Evolutionary conservation across 2,888 invertebrate genomes (phyloP).

Genomic region (Pollenia labialis): DNA sequence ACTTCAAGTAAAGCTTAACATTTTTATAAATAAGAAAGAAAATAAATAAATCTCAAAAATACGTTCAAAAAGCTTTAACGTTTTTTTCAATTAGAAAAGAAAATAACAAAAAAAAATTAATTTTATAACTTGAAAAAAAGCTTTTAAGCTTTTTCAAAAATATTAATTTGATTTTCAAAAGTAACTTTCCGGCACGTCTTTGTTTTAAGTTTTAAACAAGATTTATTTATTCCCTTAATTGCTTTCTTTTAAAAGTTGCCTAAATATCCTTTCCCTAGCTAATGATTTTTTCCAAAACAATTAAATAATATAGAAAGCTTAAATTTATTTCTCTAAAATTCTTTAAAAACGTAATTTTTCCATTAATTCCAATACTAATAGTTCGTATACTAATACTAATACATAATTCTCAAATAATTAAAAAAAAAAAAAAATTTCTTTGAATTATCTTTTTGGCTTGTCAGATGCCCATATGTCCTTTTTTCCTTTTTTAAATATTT

Average conservation of each 20-base stretch:
- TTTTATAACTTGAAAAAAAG: neutral
- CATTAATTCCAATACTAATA: too few species aligned
- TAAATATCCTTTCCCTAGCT: too few species aligned
- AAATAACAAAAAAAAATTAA: neutral
- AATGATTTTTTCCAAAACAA: too few species aligned
- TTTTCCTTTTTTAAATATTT: neutral
- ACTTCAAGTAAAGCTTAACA: neutral
- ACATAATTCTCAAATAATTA: neutral
- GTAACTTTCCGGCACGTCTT: too few species aligned
- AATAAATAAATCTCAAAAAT: neutral
- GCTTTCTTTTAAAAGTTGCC: too few species aligned
- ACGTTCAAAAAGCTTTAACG: neutral
- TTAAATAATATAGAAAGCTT: too few species aligned
- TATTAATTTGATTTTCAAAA: too few species aligned
- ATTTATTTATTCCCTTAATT: too few species aligned
- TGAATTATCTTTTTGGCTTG: neutral
- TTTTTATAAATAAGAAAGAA: neutral
- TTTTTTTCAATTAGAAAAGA: neutral
- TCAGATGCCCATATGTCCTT: neutral
- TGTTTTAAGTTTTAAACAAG: too few species aligned
- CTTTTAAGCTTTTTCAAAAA: neutral
- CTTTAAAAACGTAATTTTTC: too few species aligned
- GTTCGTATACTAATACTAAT: neutral
- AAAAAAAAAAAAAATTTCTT: slow-evolving; percentile 14
- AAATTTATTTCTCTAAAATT: too few species aligned